Conservation (phyloP, 2,888 invertebrate species). For the Cheilosia soror region DNA sequence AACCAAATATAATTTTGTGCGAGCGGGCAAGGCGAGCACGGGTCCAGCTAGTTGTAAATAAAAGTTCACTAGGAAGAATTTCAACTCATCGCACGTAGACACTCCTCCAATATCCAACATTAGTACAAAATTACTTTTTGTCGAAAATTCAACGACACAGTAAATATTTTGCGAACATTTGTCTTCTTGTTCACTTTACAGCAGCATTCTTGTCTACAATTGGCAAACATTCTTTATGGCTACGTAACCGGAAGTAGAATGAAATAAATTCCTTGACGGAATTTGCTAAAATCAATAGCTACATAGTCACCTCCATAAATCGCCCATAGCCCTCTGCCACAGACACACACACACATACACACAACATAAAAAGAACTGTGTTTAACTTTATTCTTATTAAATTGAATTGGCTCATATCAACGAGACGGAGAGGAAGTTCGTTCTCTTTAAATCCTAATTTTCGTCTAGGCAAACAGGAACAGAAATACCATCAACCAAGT, state of each 20-base stretch:
- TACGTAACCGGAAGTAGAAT: conserved; percentile 36
- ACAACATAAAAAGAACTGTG: background rate
- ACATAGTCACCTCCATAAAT: conserved; percentile 1
- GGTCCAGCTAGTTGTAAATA: too few species aligned
- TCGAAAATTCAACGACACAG: conserved; percentile 18
- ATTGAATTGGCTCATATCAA: conserved; percentile 21
- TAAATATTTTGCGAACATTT: conserved; percentile 47
- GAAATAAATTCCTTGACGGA: conserved; percentile 48
- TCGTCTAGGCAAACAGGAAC: conserved; percentile 24
- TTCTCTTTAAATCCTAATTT: conserved; percentile 39
- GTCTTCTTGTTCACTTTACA: conserved; percentile 1
- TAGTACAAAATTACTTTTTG: conserved; percentile 26
- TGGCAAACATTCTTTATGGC: conserved; percentile 11
- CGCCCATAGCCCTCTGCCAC: too few species aligned
- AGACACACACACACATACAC: background rate
- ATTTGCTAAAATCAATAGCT: conserved; percentile 51
- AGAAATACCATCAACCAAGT: background rate
- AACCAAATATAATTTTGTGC: too few species aligned
- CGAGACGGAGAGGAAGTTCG: conserved; percentile 9
- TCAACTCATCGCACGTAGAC: conserved; percentile 28
- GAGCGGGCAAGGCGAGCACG: too few species aligned
- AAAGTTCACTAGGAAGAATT: too few species aligned
- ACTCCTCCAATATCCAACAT: background rate
- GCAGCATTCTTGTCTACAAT: conserved; percentile 22
- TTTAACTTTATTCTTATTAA: conserved; percentile 32